A percentile compares a stretch with the other conserved stretches of the same genome.
These are phyloP conservation scores for Pholis gunnellus DNA, from an alignment of 2,113 vertebrate genomes.

Conservation along the genomic window DNA sequence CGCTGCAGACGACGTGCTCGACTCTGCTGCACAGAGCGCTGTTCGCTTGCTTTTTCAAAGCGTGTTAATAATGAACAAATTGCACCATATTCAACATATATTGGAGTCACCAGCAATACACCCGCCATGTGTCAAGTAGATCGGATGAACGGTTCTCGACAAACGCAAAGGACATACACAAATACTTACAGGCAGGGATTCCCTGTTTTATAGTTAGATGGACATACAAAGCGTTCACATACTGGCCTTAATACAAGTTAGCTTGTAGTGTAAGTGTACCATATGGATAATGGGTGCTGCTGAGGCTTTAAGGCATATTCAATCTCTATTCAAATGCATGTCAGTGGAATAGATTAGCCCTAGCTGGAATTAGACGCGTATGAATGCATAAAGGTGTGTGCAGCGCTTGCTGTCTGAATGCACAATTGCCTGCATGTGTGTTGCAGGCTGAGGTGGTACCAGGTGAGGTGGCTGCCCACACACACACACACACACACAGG, in stretches of 20 bases:
- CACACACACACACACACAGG: conserved; percentile 25
- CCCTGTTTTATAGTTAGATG: not conserved
- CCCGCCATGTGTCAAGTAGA: not conserved
- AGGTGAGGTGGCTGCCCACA: conserved; percentile 75
- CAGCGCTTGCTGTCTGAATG: conserved; percentile 61
- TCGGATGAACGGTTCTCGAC: not conserved
- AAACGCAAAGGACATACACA: not conserved
- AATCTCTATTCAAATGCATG: conserved; percentile 56
- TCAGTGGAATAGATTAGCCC: conserved; percentile 56
- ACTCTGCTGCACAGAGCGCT: not conserved
- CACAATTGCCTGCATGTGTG: conserved; percentile 68
- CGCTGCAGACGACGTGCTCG: not conserved
- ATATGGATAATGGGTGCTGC: conserved; percentile 26
- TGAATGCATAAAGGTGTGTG: conserved; percentile 60
- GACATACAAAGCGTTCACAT: conserved; percentile 15
- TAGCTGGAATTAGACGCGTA: conserved; percentile 42
- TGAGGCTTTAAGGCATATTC: conserved; percentile 37
- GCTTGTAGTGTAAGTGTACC: conserved; percentile 14
- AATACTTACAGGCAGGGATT: not conserved
- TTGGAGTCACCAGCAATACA: not conserved
- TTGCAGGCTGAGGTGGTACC: conserved; percentile 74
- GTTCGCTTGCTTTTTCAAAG: not conserved
- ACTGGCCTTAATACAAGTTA: not conserved
- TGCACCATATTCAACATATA: not conserved
- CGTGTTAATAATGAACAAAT: not conserved